phyloP scores from a whole-genome alignment of 2,888 invertebrate genomes.

The Cryptosula pallasiana region DNA sequence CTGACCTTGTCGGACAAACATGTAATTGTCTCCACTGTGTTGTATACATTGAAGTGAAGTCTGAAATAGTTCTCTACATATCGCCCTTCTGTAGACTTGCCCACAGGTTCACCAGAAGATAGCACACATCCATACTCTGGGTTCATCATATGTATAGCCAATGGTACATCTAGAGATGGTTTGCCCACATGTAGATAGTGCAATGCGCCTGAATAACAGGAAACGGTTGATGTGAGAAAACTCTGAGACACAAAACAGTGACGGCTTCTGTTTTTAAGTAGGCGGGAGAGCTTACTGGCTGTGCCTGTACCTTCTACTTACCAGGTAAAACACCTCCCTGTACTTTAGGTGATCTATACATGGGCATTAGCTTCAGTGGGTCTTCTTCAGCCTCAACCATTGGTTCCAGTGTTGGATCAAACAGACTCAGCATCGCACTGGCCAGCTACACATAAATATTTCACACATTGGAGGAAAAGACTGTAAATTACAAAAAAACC shows the following conservation, averaged over 20 bases:
- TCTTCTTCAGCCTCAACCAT: slow-evolving; percentile 41
- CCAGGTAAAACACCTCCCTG: slow-evolving; percentile 47
- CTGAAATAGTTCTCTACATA: slow-evolving; percentile 42
- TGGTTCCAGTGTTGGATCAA: slow-evolving; percentile 49
- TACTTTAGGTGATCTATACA: slow-evolving; percentile 50
- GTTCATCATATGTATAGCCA: slow-evolving; percentile 39
- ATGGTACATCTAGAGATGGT: slow-evolving; percentile 40
- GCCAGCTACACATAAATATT: slow-evolving; percentile 40
- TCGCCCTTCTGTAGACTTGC: slow-evolving; percentile 27
- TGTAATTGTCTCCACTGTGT: slow-evolving; percentile 50
- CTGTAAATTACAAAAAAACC: slow-evolving; percentile 3
- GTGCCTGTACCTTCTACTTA: too few relatives aligned
- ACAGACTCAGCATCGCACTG: slow-evolving; percentile 46
- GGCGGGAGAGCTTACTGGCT: too few relatives aligned
- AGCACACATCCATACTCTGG: slow-evolving; percentile 43
- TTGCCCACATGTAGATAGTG: slow-evolving; percentile 49
- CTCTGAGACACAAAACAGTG: too few relatives aligned
- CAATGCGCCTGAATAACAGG: slow-evolving; percentile 43
- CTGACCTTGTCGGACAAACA: slow-evolving; percentile 46
- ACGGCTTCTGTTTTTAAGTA: too few relatives aligned
- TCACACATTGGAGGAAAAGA: not conserved
- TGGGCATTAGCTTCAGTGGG: slow-evolving; percentile 49
- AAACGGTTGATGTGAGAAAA: too few relatives aligned
- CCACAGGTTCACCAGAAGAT: slow-evolving; percentile 40
- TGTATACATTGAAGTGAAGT: slow-evolving; percentile 50